A percentile compares a stretch with the other conserved stretches of the same genome.
Conservation (phyloP, 2,888 invertebrate species). For the Himalopsyche kuldschensis region DNA sequence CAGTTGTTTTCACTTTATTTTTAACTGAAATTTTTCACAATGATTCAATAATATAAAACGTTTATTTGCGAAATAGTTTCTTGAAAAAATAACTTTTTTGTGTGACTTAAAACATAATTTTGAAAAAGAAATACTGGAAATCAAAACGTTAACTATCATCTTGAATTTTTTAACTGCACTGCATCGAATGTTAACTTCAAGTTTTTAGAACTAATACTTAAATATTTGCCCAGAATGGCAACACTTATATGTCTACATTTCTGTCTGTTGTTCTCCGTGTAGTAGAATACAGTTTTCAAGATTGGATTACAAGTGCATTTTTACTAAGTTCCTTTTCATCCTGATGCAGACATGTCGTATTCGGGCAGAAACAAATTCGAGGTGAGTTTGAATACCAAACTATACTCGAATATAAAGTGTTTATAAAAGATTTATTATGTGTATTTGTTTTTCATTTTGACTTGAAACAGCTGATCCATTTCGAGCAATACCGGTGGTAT, state of each 20-base stretch:
- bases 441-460: slow-evolving; percentile 54
- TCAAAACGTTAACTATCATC: no score
- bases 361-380: slow-evolving; percentile 68
- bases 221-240: background rate
- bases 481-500: slow-evolving; percentile 43
- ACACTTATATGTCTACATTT: background rate
- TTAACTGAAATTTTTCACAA: no score
- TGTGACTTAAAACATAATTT: no score
- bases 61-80: no score
- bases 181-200: no score
- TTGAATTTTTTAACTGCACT: no score
- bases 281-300: background rate
- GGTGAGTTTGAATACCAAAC: slow-evolving; percentile 48
- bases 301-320: background rate
- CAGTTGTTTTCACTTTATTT: no score
- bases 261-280: background rate
- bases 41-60: no score
- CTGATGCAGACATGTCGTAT: slow-evolving; percentile 61
- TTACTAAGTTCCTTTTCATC: background rate
- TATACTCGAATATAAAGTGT: slow-evolving; percentile 34
- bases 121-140: no score
- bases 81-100: no score
- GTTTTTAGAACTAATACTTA: no score
- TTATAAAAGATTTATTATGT: background rate
- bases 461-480: slow-evolving; percentile 64